A percentile compares a stretch with the other conserved stretches of the same genome.
These are phyloP conservation scores for Tragelaphus oryx DNA, from an alignment of 2,797 vertebrate genomes.

Conservation along the genomic window DNA sequence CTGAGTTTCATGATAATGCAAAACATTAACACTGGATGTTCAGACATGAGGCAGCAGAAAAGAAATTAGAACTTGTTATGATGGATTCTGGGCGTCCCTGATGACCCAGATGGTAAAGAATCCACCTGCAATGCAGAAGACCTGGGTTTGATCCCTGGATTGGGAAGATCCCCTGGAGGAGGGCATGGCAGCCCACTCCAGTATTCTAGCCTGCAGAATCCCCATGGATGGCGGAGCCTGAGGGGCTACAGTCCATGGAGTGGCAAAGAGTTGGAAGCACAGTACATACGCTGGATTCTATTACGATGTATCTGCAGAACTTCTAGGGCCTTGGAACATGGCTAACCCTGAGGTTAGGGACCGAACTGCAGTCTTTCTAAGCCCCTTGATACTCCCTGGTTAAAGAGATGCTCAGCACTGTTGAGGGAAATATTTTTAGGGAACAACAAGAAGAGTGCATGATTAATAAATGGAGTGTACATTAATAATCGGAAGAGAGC, in stretches of 20 bases:
- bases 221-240: not conserved
- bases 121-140: accelerated
- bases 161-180: not conserved
- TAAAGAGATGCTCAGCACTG: not conserved
- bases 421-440: not conserved
- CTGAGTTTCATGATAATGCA: not conserved
- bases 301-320: not conserved
- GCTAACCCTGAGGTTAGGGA: not conserved
- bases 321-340: not conserved
- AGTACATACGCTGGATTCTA: not conserved
- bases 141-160: not conserved
- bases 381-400: not conserved
- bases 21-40: not conserved
- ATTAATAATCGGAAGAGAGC: not conserved
- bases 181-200: not conserved
- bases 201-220: not conserved
- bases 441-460: not conserved
- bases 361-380: not conserved
- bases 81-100: not conserved
- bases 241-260: not conserved
- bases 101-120: not conserved
- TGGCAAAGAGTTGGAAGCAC: not conserved
- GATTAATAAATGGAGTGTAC: not conserved
- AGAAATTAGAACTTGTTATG: not conserved
- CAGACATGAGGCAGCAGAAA: not conserved